Conservation (phyloP, 2,113 vertebrate species). For the rabbit (Oryctolagus cuniculus) region DNA sequence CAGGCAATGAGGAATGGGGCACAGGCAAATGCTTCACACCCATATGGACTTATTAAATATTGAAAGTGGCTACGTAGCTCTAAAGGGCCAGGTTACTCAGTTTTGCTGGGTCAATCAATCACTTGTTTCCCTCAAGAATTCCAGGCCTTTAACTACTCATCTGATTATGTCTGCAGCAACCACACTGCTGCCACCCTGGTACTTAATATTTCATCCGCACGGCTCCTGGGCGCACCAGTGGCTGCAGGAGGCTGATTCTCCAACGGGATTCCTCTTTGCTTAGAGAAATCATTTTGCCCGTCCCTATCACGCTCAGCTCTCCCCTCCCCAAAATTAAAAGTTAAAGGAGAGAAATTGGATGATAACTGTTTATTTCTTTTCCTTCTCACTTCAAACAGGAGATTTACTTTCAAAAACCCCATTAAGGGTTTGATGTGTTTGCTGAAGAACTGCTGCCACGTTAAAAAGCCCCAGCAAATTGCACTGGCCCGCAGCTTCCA, state of each 20-base stretch:
- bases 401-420: conserved; percentile 72
- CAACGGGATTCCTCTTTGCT: conserved; percentile 56
- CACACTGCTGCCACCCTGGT: not conserved
- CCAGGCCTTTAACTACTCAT: conserved; percentile 87
- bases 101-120: conserved; percentile 87
- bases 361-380: conserved; percentile 72
- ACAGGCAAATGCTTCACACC: conserved; percentile 73
- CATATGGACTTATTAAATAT: conserved; percentile 85
- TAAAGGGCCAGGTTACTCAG: conserved; percentile 85
- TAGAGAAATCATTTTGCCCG: conserved; percentile 60
- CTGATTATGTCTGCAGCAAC: conserved; percentile 82
- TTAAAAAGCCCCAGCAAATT: conserved; percentile 65
- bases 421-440: conserved; percentile 60
- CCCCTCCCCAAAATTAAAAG: conserved; percentile 48
- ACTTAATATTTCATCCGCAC: conserved; percentile 83
- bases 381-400: conserved; percentile 73
- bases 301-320: not conserved
- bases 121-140: conserved; percentile 85
- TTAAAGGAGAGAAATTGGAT: conserved; percentile 70
- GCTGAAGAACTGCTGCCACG: conserved; percentile 39
- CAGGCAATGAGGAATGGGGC: conserved; percentile 40
- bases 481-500: not conserved
- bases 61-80: conserved; percentile 85
- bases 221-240: conserved; percentile 66
- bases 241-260: conserved; percentile 66